Percentiles rank a stretch among this genome's conserved stretches.
These are phyloP conservation scores for Muricea muricata DNA, from an alignment of 92 coral and sea anemone genomes.

Conservation along the genomic window DNA sequence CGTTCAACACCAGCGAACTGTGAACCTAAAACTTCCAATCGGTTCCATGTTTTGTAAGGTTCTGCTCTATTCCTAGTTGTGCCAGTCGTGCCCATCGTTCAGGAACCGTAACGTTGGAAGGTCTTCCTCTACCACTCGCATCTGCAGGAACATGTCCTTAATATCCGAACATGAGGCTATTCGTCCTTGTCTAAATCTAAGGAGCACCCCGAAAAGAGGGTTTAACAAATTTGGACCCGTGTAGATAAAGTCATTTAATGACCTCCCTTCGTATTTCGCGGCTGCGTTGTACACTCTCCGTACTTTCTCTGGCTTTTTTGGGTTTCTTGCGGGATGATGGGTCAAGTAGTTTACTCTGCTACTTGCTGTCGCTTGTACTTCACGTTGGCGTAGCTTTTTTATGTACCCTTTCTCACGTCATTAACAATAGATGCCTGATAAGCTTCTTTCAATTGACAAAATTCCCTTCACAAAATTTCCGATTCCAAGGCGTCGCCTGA, in stretches of 20 bases:
- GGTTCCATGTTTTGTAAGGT: too few species aligned
- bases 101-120: conserved; percentile 59
- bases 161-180: conserved; percentile 65
- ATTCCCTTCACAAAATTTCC: conserved; percentile 45
- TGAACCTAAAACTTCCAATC: too few species aligned
- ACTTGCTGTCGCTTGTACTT: conserved; percentile 3
- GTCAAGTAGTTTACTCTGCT: conserved; percentile 50
- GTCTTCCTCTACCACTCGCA: conserved; percentile 59
- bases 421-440: conserved; percentile 38
- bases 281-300: conserved; percentile 60
- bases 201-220: conserved; percentile 59
- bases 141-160: conserved; percentile 64
- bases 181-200: conserved; percentile 62
- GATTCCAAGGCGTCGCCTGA: conserved; percentile 59
- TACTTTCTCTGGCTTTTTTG: conserved; percentile 60
- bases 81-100: too few species aligned
- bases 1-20: too few species aligned
- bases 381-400: conserved; percentile 34
- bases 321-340: conserved; percentile 56
- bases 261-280: conserved; percentile 55
- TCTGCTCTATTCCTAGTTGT: too few species aligned
- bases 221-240: conserved; percentile 62
- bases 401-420: conserved; percentile 62
- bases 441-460: conserved; percentile 1
- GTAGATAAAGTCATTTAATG: conserved; percentile 54